A percentile compares a stretch with the other conserved stretches of the same genome.
Conservation (phyloP, 2,888 invertebrate species). For the Rhaphigaster nebulosa region DNA sequence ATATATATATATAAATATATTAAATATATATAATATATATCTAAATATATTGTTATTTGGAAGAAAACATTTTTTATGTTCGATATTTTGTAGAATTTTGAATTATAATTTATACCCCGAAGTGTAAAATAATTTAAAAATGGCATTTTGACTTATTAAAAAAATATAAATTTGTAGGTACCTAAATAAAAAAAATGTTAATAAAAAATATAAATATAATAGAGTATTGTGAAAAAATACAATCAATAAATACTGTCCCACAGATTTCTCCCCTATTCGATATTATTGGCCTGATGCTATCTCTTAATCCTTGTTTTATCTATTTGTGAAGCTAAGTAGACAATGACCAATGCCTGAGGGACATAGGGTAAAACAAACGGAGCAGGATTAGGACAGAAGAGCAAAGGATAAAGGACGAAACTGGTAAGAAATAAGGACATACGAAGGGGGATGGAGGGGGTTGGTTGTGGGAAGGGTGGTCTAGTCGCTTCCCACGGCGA, state of each 20-base stretch:
- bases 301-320: neutral
- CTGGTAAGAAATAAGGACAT: slow-evolving; percentile 10
- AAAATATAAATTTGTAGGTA: too few relatives aligned
- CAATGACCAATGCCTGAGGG: neutral
- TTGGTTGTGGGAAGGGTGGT: slow-evolving; percentile 41
- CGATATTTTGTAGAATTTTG: too few relatives aligned
- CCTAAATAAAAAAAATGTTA: too few relatives aligned
- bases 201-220: neutral
- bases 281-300: neutral
- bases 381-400: neutral
- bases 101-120: too few relatives aligned
- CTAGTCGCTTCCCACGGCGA: slow-evolving; percentile 19
- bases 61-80: too few relatives aligned
- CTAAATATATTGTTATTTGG: too few relatives aligned
- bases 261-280: neutral
- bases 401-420: neutral
- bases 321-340: neutral
- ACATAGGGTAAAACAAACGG: neutral
- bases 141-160: neutral
- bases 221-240: neutral
- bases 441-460: slow-evolving; percentile 19
- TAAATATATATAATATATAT: too few relatives aligned
- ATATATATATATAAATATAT: too few relatives aligned
- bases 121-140: neutral
- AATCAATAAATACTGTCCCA: neutral